phyloP scores from a whole-genome alignment of 2,888 invertebrate species.

The Drosophila algonquin region DNA sequence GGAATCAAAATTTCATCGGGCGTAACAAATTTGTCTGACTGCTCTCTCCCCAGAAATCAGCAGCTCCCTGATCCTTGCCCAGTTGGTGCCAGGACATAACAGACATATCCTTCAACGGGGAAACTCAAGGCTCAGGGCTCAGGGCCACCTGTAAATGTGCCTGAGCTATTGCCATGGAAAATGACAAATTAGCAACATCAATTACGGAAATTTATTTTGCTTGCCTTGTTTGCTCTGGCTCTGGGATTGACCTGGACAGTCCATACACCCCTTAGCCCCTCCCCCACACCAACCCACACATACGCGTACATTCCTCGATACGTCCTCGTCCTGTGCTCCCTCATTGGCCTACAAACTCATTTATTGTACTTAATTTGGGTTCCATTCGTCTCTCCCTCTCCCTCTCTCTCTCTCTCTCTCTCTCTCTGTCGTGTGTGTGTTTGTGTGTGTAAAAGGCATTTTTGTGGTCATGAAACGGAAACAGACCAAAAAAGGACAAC shows the following conservation, averaged over 20 bases:
- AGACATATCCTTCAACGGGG: conserved; percentile 69
- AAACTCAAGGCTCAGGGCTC: background rate
- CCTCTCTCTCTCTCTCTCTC: background rate
- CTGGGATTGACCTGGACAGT: conserved; percentile 37
- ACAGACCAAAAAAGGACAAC: conserved; percentile 53
- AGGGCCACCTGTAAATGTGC: conserved; percentile 72
- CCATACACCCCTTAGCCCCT: conserved; percentile 7
- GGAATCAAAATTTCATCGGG: conserved; percentile 57
- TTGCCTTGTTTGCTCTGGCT: conserved; percentile 60
- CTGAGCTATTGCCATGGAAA: conserved; percentile 68
- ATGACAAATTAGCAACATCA: conserved; percentile 80
- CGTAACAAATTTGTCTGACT: conserved; percentile 44
- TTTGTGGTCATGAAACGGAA: conserved; percentile 27
- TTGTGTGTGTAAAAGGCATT: conserved; percentile 7
- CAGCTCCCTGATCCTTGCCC: background rate
- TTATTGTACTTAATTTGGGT: conserved; percentile 77
- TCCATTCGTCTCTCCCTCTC: conserved; percentile 9
- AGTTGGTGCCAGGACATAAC: conserved; percentile 37
- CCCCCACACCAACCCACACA: conserved; percentile 10
- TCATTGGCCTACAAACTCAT: conserved; percentile 66
- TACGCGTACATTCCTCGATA: conserved; percentile 2
- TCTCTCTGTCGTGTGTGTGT: conserved; percentile 2
- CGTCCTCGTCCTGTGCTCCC: conserved; percentile 26
- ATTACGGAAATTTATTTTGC: conserved; percentile 77
- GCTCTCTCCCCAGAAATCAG: conserved; percentile 4